phyloP scores from a whole-genome alignment of 35 echinoderm and acorn worm genomes.

The Heliocidaris erythrogramma region DNA sequence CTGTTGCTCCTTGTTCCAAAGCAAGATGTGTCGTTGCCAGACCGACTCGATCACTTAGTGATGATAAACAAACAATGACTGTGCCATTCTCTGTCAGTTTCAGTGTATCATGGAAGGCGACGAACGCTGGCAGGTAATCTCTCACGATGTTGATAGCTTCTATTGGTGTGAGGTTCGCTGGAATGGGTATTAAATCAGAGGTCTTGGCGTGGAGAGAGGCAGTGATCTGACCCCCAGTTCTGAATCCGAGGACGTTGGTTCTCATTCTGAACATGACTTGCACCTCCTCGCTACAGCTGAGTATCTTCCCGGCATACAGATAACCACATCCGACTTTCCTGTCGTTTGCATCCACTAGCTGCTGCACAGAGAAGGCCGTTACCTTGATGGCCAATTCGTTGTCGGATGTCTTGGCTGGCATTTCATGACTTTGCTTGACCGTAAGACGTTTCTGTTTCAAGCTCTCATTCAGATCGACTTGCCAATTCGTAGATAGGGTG shows the following conservation, averaged over 20 bases:
- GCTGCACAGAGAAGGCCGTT: conserved; percentile 82
- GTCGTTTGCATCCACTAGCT: conserved; percentile 70
- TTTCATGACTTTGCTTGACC: conserved; percentile 87
- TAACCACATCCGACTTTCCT: conserved; percentile 61
- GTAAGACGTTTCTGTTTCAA: conserved; percentile 83
- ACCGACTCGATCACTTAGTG: conserved; percentile 84
- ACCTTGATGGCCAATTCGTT: conserved; percentile 85
- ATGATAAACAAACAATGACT: conserved; percentile 88
- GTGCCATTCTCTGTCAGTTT: conserved; percentile 86
- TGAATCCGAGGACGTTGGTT: conserved; percentile 82
- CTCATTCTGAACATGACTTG: conserved; percentile 87
- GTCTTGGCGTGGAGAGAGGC: conserved; percentile 73
- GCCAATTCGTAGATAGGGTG: conserved; percentile 87
- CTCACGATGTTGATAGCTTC: conserved; percentile 94
- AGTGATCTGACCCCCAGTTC: conserved; percentile 62
- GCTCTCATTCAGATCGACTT: conserved; percentile 77
- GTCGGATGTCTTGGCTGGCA: conserved; percentile 27
- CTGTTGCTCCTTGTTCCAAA: conserved; percentile 89
- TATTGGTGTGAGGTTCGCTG: conserved; percentile 78
- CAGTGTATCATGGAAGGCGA: conserved; percentile 92
- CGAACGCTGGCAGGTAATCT: conserved; percentile 92
- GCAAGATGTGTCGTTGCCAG: conserved; percentile 93
- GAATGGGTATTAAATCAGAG: conserved; percentile 80
- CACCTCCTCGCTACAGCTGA: conserved; percentile 86
- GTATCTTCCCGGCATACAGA: conserved; percentile 78